Evolutionary conservation across 2,888 invertebrate species (phyloP).

Genomic region (Athalia rosae): DNA sequence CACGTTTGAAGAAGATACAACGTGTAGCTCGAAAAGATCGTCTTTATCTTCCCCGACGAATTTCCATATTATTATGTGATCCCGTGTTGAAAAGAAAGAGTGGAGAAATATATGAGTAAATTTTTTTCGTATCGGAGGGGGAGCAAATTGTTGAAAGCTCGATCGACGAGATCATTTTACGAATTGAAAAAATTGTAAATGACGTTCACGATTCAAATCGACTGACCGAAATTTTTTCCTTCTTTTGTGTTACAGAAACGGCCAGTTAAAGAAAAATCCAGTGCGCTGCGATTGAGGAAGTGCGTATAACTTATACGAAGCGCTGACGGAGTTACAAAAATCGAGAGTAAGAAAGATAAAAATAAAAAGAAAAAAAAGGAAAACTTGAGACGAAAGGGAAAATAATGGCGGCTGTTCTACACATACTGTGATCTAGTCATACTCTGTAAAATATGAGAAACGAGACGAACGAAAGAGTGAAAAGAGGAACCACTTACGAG

Average conservation of each 20-base stretch:
- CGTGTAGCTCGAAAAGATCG: conserved; percentile 12
- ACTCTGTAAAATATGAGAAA: conserved; percentile 47
- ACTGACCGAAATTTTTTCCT: conserved; percentile 10
- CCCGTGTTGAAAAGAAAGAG: neutral
- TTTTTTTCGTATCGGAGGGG: no score
- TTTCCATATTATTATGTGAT: conserved; percentile 9
- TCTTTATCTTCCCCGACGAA: conserved; percentile 28
- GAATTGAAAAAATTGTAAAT: neutral
- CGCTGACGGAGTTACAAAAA: neutral
- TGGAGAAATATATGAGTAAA: neutral
- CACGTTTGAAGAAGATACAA: conserved; percentile 33
- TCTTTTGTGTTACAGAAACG: conserved; percentile 60
- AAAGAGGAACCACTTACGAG: no score
- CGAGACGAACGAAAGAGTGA: neutral
- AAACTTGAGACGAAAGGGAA: conserved; percentile 48
- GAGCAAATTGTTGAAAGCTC: neutral
- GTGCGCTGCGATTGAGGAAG: neutral
- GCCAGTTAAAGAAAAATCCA: conserved; percentile 33
- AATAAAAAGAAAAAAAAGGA: conserved; percentile 49
- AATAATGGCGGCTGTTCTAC: conserved; percentile 61
- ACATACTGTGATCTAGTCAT: conserved; percentile 70
- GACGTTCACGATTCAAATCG: neutral
- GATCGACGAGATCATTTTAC: neutral
- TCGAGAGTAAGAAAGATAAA: conserved; percentile 47
- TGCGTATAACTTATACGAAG: neutral